phyloP scores from a whole-genome alignment of 2,888 invertebrate genomes.

The Netelia inedita region DNA sequence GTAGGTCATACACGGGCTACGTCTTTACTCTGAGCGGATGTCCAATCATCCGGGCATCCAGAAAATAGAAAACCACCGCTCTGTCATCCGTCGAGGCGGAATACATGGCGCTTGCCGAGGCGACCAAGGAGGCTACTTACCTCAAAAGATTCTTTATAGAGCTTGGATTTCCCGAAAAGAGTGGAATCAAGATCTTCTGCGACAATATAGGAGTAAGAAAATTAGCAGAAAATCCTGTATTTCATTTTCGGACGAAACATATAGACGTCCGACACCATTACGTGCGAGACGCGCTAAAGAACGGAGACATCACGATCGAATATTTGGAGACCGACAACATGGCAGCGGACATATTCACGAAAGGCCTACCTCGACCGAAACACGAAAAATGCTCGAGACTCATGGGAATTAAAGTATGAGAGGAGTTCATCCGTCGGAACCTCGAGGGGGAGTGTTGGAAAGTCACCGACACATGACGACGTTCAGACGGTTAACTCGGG shows the following conservation, averaged over 20 bases:
- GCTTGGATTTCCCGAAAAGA: constrained; percentile 5
- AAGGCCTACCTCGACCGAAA: constrained; percentile 10
- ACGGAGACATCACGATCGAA: not conserved
- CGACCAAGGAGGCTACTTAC: constrained; percentile 36
- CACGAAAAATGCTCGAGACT: not conserved
- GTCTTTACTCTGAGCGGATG: constrained; percentile 44
- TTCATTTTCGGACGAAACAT: constrained; percentile 1
- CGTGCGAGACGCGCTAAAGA: constrained; percentile 5
- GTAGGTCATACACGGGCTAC: constrained; percentile 62
- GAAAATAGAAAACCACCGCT: constrained; percentile 50
- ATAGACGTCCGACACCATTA: constrained; percentile 3
- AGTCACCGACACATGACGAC: not conserved
- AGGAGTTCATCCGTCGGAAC: not conserved
- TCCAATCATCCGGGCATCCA: constrained; percentile 55
- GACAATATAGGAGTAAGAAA: constrained; percentile 41
- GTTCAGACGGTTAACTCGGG: too few species aligned
- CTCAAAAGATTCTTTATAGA: constrained; percentile 19
- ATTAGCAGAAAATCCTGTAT: constrained; percentile 14
- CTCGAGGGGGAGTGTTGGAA: constrained; percentile 2
- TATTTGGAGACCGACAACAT: not conserved
- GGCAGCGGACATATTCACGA: not conserved
- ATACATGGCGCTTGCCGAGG: constrained; percentile 32
- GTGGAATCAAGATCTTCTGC: not conserved
- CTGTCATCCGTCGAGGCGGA: constrained; percentile 25
- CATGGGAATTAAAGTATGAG: not conserved